Percentiles rank a stretch among this genome's conserved stretches.
These are phyloP conservation scores for Drosophila miranda DNA, from an alignment of 1,140 invertebrate genomes.

Conservation along the genomic window DNA sequence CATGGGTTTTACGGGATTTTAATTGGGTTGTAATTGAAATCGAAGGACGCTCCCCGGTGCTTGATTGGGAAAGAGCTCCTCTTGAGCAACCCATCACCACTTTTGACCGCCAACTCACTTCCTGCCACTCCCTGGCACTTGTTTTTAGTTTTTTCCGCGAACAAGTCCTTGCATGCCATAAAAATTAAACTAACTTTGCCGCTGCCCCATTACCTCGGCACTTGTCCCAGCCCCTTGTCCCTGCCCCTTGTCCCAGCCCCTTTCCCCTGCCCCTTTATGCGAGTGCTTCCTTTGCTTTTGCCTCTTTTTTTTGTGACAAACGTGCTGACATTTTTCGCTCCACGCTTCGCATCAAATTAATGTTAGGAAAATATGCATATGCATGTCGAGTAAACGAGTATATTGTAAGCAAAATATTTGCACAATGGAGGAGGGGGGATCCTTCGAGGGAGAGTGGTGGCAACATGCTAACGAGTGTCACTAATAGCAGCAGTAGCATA, in stretches of 20 bases:
- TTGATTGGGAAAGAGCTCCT: too few species aligned
- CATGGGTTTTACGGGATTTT: constrained; percentile 3
- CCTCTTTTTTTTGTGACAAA: constrained; percentile 46
- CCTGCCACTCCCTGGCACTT: too few species aligned
- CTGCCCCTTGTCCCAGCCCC: too few species aligned
- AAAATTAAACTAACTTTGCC: constrained; percentile 22
- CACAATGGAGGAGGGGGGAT: constrained; percentile 8
- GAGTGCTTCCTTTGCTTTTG: too few species aligned
- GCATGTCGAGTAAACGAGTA: constrained; percentile 59
- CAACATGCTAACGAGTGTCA: constrained; percentile 61
- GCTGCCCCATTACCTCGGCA: too few species aligned
- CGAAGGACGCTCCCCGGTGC: too few species aligned
- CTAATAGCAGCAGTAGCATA: constrained; percentile 62
- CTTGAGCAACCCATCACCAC: background rate
- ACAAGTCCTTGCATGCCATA: constrained; percentile 13
- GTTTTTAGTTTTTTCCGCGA: background rate
- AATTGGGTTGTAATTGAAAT: constrained; percentile 20
- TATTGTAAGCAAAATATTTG: constrained; percentile 64
- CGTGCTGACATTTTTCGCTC: constrained; percentile 56
- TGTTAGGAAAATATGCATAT: constrained; percentile 66
- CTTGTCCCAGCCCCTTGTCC: too few species aligned
- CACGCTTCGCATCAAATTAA: constrained; percentile 62
- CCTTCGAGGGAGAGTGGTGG: constrained; percentile 9
- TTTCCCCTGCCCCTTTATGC: too few species aligned
- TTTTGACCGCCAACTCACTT: constrained; percentile 4